phyloP scores from a whole-genome alignment of 2,888 invertebrate genomes.

The Crioceris asparagi region DNA sequence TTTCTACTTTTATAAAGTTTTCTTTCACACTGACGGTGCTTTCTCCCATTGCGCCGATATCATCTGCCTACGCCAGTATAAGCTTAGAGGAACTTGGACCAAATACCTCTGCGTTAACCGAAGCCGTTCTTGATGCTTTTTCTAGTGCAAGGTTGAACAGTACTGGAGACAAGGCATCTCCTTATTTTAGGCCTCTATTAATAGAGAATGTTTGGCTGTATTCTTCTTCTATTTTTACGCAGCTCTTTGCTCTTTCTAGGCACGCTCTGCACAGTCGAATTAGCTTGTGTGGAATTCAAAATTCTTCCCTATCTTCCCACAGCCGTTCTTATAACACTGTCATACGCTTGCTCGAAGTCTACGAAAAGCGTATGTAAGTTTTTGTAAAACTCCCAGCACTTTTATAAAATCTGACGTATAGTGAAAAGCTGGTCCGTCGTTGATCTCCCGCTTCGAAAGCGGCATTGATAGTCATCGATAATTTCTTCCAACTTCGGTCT shows the following conservation, averaged over 20 bases:
- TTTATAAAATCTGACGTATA: background rate
- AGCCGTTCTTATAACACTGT: background rate
- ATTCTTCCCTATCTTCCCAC: background rate
- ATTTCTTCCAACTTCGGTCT: background rate
- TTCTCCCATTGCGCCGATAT: conserved; percentile 1
- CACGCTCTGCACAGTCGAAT: background rate
- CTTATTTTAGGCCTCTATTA: too few species aligned
- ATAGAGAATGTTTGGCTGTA: background rate
- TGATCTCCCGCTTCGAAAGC: background rate
- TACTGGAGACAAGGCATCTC: background rate
- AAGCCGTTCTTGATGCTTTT: background rate
- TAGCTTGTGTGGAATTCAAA: background rate
- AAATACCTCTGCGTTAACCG: background rate
- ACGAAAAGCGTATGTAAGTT: background rate
- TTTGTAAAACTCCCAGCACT: background rate
- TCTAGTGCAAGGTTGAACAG: background rate
- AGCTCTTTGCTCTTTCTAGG: background rate
- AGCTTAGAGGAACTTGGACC: conserved; percentile 1
- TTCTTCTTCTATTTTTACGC: background rate
- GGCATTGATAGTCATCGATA: background rate
- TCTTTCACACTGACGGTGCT: background rate
- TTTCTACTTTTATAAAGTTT: background rate
- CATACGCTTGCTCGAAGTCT: background rate
- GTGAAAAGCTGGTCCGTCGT: background rate
- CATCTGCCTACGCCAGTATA: background rate